Base-by-base conservation (phyloP, 1,140 invertebrate genomes). In the Drosophila mojavensis region DNA sequence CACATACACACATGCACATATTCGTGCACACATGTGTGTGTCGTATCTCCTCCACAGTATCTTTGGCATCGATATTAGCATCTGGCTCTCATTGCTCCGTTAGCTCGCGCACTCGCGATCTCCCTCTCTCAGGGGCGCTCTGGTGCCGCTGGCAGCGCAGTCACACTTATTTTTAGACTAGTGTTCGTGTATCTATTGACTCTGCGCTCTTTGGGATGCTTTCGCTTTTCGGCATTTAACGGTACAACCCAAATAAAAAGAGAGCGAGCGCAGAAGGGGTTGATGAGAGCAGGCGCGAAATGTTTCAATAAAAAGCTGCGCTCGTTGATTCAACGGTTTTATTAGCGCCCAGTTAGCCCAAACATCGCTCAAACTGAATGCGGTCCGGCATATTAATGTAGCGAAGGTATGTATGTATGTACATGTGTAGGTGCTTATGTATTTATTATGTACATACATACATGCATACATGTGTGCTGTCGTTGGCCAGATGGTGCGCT, bases 101-200 rank as follows among this genome's bases (percentile, higher is more conserved):
- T 2, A 24, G 7, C n/a, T n/a, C n/a, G n/a, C 53, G 45, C 30
- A 26, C 45, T 58, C 51, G 20, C 26, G 1, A 36, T 36, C 43
- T 47, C 43, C 5, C 43, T 45, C 41, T n/a, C 26, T 51, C 66
- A 28, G 5, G 9, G 6, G 33, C 43, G 24, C 33, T 58, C 45
- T 61, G 17, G 17, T 17, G 17, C 17, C 17, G 15, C 33, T 26
- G 33, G 13, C 20, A 15, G 28, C 55, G n/a, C 64, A 41, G 64
- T 61, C 55, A 56, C 58, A 74, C 43, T 62, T 74, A 74, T 74
- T 74, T 74, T 62, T 74, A 74, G 71, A 62, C 51, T 9, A 17
- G 9, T 58, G 64, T 67, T 73, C 70, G 56, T 50, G 48, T 66
- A 47, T 74, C 41, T 74, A 55, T 74, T 55, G 36, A 70, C 51